These are phyloP conservation scores for Drosophila yooni DNA, from an alignment of 2,888 invertebrate genomes.

Conservation along the genomic window DNA sequence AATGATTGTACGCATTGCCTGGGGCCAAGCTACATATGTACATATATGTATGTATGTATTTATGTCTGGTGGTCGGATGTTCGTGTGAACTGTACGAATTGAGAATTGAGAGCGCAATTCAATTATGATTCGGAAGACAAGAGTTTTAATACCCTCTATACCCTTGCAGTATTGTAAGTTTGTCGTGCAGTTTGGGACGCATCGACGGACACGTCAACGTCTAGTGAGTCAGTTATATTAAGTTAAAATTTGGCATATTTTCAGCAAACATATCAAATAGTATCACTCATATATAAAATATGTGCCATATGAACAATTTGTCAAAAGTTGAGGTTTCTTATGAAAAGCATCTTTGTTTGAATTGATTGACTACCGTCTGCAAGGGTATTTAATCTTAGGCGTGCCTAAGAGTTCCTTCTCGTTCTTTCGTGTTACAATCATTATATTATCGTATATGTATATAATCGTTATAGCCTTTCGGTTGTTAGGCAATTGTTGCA, in stretches of 20 bases:
- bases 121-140: slow-evolving; percentile 29
- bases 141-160: neutral
- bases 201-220: neutral
- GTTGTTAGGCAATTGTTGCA: neutral
- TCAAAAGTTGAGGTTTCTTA: neutral
- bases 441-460: neutral
- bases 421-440: neutral
- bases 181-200: neutral
- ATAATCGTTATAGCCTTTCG: neutral
- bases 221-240: neutral
- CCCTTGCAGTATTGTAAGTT: slow-evolving; percentile 2
- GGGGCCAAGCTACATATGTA: slow-evolving; percentile 24
- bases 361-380: neutral
- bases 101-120: slow-evolving; percentile 34
- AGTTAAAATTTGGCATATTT: too few species aligned
- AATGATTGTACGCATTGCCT: slow-evolving; percentile 37
- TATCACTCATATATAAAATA: neutral
- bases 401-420: neutral
- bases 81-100: slow-evolving; percentile 34
- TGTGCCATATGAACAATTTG: neutral
- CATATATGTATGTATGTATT: slow-evolving; percentile 22
- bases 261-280: neutral
- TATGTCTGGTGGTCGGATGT: slow-evolving; percentile 24
- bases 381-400: neutral
- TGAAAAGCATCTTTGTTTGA: neutral